Evolutionary conservation across 2,113 vertebrate genomes (phyloP).

Genomic region (Gobio gobio): DNA sequence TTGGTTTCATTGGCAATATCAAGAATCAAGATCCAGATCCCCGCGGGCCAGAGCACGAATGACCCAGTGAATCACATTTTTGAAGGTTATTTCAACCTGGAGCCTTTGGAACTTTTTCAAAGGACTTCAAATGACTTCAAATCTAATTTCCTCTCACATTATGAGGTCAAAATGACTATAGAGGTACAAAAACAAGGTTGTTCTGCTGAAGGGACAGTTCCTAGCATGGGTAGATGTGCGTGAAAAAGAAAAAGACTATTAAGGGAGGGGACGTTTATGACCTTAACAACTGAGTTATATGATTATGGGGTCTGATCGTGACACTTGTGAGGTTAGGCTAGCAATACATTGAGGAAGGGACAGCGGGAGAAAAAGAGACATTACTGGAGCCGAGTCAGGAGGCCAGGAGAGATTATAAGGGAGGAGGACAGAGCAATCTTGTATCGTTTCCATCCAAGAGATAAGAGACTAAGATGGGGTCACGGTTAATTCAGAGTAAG

Average conservation of each 20-base stretch:
- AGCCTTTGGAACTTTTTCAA: conserved; percentile 14
- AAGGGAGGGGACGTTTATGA: conserved; percentile 43
- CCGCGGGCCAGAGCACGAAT: not conserved
- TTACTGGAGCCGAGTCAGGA: not conserved
- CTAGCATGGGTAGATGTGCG: not conserved
- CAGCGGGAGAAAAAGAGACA: not conserved
- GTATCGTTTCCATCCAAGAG: not conserved
- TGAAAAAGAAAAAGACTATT: conserved; percentile 2
- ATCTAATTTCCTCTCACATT: conserved; percentile 51
- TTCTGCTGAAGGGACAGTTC: conserved; percentile 13
- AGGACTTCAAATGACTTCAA: conserved; percentile 44
- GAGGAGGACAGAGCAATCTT: conserved; percentile 32
- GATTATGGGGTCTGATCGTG: conserved; percentile 17
- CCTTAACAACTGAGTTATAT: conserved; percentile 23
- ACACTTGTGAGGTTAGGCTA: conserved; percentile 4
- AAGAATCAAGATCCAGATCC: conserved; percentile 21
- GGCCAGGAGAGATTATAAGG: conserved; percentile 24
- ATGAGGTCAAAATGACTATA: conserved; percentile 43
- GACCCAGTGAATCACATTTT: conserved; percentile 19
- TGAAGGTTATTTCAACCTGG: conserved; percentile 33
- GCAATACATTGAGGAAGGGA: conserved; percentile 16
- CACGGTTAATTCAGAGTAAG: conserved; percentile 10
- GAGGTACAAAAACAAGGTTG: conserved; percentile 30
- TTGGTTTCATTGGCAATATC: conserved; percentile 27
- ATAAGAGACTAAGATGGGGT: conserved; percentile 18